These are phyloP conservation scores for Magallana nippona DNA, from an alignment of 2,888 invertebrate genomes.

Conservation along the genomic window DNA sequence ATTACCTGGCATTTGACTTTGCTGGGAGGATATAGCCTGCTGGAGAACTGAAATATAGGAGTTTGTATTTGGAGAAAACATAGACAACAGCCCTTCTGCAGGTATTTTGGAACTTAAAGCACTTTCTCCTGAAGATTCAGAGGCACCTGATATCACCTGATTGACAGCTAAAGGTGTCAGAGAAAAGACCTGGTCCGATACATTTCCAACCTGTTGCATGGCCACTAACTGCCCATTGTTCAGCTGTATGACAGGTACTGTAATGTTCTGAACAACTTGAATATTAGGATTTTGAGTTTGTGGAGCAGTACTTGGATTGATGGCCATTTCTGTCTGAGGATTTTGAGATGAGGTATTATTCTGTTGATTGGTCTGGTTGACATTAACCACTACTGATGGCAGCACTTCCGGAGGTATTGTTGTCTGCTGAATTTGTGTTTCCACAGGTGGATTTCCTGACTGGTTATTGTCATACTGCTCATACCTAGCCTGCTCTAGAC, in stretches of 20 bases:
- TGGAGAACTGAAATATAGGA: not conserved
- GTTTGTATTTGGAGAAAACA: slow-evolving; percentile 1
- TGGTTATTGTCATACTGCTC: not conserved
- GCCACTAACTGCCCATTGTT: slow-evolving; percentile 59
- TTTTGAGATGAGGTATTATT: not conserved
- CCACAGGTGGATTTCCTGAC: not conserved
- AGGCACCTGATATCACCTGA: not conserved
- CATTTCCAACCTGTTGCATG: not conserved
- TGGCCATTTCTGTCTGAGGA: not conserved
- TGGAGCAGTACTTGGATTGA: not conserved
- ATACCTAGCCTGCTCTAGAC: not conserved
- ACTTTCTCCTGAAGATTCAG: not conserved
- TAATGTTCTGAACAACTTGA: slow-evolving; percentile 61
- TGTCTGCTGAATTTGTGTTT: not conserved
- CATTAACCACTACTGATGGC: not conserved
- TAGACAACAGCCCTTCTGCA: not conserved
- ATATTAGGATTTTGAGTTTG: slow-evolving; percentile 52
- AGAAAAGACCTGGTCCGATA: not conserved
- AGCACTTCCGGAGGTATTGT: not conserved
- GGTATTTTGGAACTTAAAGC: not conserved
- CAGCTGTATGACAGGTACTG: slow-evolving; percentile 59
- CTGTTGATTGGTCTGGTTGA: not conserved
- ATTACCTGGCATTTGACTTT: not conserved
- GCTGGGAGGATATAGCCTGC: not conserved
- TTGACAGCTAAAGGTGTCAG: not conserved